Conservation (phyloP, 2,797 vertebrate species). For the Pipistrellus kuhlii region DNA sequence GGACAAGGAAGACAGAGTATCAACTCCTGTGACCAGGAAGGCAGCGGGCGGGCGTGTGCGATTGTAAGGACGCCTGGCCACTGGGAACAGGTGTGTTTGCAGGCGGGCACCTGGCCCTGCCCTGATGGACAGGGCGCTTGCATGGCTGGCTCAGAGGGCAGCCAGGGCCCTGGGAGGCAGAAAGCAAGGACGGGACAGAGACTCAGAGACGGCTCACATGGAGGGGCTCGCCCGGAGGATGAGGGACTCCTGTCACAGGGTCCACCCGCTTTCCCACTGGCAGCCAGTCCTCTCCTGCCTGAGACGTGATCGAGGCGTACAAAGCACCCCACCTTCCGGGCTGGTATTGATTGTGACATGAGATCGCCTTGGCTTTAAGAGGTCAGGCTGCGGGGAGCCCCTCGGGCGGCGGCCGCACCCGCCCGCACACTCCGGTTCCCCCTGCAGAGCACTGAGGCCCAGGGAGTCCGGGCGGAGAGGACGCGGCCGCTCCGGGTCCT, state of each 20-base stretch:
- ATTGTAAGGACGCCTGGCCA: not conserved
- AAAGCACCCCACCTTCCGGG: conserved; percentile 73
- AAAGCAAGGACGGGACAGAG: not conserved
- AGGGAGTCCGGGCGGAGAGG: not conserved
- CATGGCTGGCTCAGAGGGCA: not conserved
- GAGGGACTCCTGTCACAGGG: not conserved
- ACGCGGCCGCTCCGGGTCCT: rapidly evolving
- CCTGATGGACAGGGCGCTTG: not conserved
- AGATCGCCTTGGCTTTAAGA: conserved; percentile 78
- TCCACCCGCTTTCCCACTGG: not conserved
- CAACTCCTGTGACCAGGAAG: rapidly evolving
- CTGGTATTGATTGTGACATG: conserved; percentile 77
- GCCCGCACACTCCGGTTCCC: not conserved
- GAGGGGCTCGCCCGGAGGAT: not conserved
- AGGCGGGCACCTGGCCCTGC: not conserved
- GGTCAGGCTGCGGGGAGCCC: conserved; percentile 40
- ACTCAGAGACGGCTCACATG: not conserved
- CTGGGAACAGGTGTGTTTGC: not conserved
- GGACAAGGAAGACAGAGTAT: not conserved
- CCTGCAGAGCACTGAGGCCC: not conserved
- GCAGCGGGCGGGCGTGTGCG: rapidly evolving
- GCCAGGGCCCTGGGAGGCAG: not conserved
- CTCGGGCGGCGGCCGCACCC: not conserved
- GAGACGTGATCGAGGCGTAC: conserved; percentile 59
- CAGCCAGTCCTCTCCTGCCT: not conserved